Conservation (phyloP, 2,888 invertebrate genomes). For the Orthosia gracilis region DNA sequence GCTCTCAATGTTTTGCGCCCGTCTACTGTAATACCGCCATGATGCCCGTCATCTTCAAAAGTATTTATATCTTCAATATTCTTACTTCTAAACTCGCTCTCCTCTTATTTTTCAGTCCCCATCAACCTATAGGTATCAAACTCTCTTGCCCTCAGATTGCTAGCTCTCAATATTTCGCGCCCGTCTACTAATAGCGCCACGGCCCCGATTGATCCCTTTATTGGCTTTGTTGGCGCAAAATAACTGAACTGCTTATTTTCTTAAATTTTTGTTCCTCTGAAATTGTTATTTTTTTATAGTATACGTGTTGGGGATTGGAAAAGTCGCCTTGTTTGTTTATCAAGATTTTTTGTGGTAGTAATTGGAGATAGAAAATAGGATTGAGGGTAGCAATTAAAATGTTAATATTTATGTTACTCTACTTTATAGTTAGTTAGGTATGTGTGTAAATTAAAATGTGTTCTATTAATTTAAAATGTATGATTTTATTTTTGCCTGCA, state of each 20-base stretch:
- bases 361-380: background rate
- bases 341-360: background rate
- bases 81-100: constrained; percentile 13
- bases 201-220: constrained; percentile 55
- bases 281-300: constrained; percentile 20
- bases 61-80: too few species aligned
- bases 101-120: background rate
- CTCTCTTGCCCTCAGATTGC: constrained; percentile 63
- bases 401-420: background rate
- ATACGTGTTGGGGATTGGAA: constrained; percentile 19
- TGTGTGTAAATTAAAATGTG: too few species aligned
- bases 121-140: constrained; percentile 36
- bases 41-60: constrained; percentile 12
- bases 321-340: background rate
- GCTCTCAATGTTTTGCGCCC: constrained; percentile 63
- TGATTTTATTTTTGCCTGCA: too few species aligned
- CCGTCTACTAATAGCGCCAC: constrained; percentile 51
- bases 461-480: too few species aligned
- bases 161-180: constrained; percentile 66
- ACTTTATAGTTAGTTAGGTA: background rate
- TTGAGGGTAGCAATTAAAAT: too few species aligned
- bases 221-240: constrained; percentile 56
- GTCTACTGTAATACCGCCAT: constrained; percentile 47
- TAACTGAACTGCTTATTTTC: constrained; percentile 37
- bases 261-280: constrained; percentile 28